phyloP scores from a whole-genome alignment of 2,888 invertebrate species.

The Amiota communis region DNA sequence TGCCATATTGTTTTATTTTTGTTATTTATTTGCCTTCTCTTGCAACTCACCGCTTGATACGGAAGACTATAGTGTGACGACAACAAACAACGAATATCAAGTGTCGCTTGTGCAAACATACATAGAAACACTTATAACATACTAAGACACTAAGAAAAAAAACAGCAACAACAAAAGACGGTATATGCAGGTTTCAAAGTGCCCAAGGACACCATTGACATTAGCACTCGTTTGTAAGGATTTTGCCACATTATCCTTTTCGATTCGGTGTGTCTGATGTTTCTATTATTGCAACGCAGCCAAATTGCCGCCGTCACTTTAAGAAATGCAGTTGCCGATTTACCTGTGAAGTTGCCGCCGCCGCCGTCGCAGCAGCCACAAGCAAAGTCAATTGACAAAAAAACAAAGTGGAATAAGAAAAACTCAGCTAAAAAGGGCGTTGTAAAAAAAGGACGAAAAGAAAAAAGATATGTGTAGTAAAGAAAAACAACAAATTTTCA shows the following conservation, averaged over 20 bases:
- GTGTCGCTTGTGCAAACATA: constrained; percentile 23
- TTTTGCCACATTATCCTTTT: constrained; percentile 68
- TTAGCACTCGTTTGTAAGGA: constrained; percentile 57
- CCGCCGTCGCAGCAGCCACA: not conserved
- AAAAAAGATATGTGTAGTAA: constrained; percentile 17
- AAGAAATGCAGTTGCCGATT: not conserved
- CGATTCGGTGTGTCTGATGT: constrained; percentile 48
- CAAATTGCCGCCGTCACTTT: constrained; percentile 7
- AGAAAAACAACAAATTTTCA: constrained; percentile 41
- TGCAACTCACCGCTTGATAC: not conserved
- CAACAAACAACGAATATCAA: not conserved
- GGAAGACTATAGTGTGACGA: too few relatives aligned
- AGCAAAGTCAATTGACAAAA: constrained; percentile 37
- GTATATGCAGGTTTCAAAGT: constrained; percentile 56
- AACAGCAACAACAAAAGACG: constrained; percentile 51
- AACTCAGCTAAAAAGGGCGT: constrained; percentile 28
- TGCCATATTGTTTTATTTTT: not conserved
- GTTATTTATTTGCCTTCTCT: constrained; percentile 12
- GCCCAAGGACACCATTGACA: constrained; percentile 52
- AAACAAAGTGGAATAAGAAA: constrained; percentile 41
- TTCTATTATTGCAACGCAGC: constrained; percentile 35
- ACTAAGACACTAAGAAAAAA: too few relatives aligned
- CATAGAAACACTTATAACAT: not conserved
- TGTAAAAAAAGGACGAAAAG: constrained; percentile 37
- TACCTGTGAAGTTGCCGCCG: constrained; percentile 8